Percentiles rank a stretch among this genome's conserved stretches.
Evolutionary conservation across 2,113 vertebrate species (phyloP).

Genomic region (Eretmochelys imbricata): DNA sequence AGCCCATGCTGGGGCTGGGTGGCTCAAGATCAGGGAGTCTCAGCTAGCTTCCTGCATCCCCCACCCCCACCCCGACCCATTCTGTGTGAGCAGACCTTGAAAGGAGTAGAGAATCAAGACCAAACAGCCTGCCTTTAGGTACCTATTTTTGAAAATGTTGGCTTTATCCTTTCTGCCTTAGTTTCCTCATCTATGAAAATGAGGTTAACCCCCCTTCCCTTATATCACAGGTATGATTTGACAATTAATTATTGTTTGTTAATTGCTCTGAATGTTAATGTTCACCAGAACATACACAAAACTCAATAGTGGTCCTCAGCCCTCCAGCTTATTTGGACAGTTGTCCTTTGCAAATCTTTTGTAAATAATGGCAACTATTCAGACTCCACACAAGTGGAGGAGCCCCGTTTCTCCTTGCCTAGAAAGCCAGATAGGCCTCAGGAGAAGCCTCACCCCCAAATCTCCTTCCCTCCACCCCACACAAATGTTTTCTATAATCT

Average conservation of each 20-base stretch:
- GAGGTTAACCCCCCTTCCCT: not conserved
- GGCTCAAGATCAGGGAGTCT: not conserved
- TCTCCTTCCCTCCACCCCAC: not conserved
- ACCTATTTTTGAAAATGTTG: not conserved
- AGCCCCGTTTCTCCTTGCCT: not conserved
- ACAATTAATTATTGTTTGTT: not conserved
- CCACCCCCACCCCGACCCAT: too few species aligned
- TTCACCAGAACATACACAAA: not conserved
- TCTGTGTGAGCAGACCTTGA: not conserved
- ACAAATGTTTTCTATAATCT: not conserved
- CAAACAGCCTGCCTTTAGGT: not conserved
- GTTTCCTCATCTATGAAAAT: not conserved
- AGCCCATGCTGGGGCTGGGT: not conserved
- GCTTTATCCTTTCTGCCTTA: not conserved
- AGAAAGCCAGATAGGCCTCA: not conserved
- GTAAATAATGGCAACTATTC: not conserved
- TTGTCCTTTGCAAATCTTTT: not conserved
- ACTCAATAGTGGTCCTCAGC: accelerated
- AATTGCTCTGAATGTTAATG: not conserved
- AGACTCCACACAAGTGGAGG: not conserved
- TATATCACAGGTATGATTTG: not conserved
- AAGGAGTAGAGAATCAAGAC: not conserved
- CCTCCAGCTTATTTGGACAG: not conserved
- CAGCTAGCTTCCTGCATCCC: not conserved
- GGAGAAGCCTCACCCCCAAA: not conserved